These are phyloP conservation scores for Chamaetylas fuelleborni DNA, from an alignment of 2,113 vertebrate genomes.

Conservation along the genomic window DNA sequence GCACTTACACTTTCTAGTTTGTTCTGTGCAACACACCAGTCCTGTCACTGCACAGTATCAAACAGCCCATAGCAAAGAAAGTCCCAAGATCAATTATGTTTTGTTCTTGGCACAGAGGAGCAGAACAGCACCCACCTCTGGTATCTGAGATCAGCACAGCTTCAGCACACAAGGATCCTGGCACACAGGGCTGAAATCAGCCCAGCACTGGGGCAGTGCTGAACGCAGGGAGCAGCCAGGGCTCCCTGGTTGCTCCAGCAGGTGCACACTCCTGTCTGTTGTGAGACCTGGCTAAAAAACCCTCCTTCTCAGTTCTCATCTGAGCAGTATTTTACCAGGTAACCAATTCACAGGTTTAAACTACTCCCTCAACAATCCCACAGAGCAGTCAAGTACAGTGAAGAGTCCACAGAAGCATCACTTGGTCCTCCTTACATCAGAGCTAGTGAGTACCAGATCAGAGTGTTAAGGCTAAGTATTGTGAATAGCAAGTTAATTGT, in stretches of 20 bases:
- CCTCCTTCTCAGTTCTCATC: neutral
- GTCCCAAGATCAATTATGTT: neutral
- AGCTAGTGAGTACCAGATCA: neutral
- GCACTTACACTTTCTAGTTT: neutral
- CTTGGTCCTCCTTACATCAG: neutral
- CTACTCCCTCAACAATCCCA: neutral
- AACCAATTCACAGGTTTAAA: neutral
- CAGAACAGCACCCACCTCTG: neutral
- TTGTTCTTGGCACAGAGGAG: neutral
- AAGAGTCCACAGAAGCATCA: neutral
- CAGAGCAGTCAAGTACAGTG: neutral
- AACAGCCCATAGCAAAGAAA: neutral
- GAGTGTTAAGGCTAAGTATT: neutral
- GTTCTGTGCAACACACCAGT: neutral
- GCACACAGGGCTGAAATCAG: neutral
- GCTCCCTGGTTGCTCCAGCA: neutral
- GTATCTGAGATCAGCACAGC: neutral
- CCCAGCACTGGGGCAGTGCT: neutral
- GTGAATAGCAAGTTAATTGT: neutral
- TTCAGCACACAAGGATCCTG: neutral
- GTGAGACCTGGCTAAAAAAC: neutral
- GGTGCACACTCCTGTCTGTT: neutral
- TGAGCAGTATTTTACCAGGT: neutral
- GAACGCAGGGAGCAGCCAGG: neutral
- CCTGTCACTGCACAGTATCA: neutral